Percentiles rank a stretch among this genome's conserved stretches.
Evolutionary conservation across 2,888 invertebrate genomes (phyloP).

Genomic region (Metallyticus violacea): DNA sequence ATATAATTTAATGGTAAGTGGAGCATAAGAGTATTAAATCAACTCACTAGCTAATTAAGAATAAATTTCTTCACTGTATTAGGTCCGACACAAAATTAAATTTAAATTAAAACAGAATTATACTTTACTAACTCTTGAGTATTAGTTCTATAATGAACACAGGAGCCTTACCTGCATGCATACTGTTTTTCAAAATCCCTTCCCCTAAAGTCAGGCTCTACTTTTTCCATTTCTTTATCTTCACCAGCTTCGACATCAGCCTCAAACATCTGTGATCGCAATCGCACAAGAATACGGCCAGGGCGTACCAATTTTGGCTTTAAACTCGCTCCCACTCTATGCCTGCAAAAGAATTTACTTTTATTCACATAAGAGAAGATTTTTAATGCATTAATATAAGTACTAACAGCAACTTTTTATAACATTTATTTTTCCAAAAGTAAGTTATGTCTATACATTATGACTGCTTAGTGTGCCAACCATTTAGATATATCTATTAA

Average conservation of each 20-base stretch:
- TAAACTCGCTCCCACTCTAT: conserved; percentile 36
- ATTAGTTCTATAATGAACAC: neutral
- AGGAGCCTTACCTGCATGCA: conserved; percentile 39
- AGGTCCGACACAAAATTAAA: no score
- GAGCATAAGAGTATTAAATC: no score
- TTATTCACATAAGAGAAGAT: neutral
- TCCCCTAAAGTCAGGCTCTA: conserved; percentile 40
- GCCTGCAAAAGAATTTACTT: conserved; percentile 13
- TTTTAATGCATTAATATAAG: neutral
- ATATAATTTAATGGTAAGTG: no score
- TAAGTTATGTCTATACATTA: no score
- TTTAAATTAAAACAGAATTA: no score
- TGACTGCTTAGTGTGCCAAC: no score
- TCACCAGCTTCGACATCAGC: conserved; percentile 41
- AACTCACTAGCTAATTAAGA: no score
- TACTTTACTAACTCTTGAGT: no score
- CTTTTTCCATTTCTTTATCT: conserved; percentile 37
- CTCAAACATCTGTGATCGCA: conserved; percentile 40
- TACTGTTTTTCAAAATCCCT: conserved; percentile 41
- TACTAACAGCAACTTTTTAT: neutral
- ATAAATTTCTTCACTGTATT: no score
- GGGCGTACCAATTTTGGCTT: conserved; percentile 40
- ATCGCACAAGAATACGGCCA: conserved; percentile 37
- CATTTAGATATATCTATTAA: no score
- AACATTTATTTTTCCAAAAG: neutral